Evolutionary conservation across 2,797 vertebrate species (phyloP), one percentile per base, ranked within the genome.

Genomic region (Oryzias dopingdopingensis): DNA sequence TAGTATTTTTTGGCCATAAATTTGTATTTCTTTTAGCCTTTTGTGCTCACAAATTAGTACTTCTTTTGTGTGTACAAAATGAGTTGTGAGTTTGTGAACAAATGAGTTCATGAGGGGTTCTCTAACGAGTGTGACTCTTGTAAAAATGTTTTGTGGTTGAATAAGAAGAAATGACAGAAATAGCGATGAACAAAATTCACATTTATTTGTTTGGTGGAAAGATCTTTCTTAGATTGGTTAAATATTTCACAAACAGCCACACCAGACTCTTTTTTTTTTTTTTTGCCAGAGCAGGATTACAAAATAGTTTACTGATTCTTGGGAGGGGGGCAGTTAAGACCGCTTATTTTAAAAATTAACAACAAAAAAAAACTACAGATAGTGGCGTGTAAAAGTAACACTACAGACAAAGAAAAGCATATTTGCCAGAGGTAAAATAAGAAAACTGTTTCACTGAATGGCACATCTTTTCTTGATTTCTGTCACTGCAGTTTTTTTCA

Each of bases 151-250:
- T 37, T 4, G 32, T 37, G 32, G 10, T 13, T 37, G 32, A 37
- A 0, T 10, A 37, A 13, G 12, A 37, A 13, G 20, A 6, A 48
- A 57, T 59, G 26, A 18, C 2, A 4, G 49, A 57, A 42, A 12
- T 37, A 12, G 48, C 12, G 52, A 70, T 82, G 67, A 79, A 71
- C 68, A 83, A 84, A 79, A 67, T 45, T 49, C n/a, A 23, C 6
- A 75, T 89, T 86, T 79, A 89, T 88, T 85, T 53, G 42, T 76
- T 80, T 81, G 32, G 58, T 68, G 63, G 69, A 81, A 79, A 72
- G 49, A 79, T 67, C 47, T 57, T 56, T 44, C 66, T 55, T 72
- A 70, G 63, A 78, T 53, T 64, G 59, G 81, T 83, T 84, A 74
- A 84, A 81, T 72, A 86, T 77, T 64, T 52, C 59, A 85, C 79